phyloP scores from a whole-genome alignment of 2,888 invertebrate genomes.

The Venustoraphidia nigricollis region DNA sequence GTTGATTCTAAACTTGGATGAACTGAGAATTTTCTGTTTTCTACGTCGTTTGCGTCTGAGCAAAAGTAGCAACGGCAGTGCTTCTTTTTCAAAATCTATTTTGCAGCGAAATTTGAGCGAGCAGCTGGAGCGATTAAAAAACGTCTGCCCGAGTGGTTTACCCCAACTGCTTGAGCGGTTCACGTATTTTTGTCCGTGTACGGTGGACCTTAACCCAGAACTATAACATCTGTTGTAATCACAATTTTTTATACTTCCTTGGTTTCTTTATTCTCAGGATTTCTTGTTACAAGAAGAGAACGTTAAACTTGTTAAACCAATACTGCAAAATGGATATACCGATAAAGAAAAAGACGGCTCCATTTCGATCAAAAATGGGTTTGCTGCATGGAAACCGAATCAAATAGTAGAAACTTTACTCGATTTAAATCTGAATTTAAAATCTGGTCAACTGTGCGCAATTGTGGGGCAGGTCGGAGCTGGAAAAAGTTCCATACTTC shows the following conservation, averaged over 20 bases:
- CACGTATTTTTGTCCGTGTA: no score
- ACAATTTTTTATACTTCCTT: not conserved
- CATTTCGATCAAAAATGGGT: slow-evolving; percentile 12
- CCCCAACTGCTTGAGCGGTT: no score
- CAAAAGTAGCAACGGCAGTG: no score
- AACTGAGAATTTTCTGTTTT: no score
- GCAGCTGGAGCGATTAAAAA: no score
- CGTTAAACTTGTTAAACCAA: slow-evolving; percentile 12
- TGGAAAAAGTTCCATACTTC: slow-evolving; percentile 52
- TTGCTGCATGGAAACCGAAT: slow-evolving; percentile 21
- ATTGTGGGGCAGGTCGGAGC: slow-evolving; percentile 51
- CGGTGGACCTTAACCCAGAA: no score
- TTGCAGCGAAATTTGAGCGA: no score
- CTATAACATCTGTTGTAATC: no score
- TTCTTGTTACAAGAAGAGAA: slow-evolving; percentile 31
- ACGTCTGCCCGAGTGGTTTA: no score
- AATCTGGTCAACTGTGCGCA: slow-evolving; percentile 34
- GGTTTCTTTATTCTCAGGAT: slow-evolving; percentile 13
- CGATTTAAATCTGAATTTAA: slow-evolving; percentile 31
- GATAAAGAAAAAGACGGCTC: slow-evolving; percentile 20
- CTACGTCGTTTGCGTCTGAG: no score
- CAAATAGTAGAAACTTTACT: slow-evolving; percentile 29
- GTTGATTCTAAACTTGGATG: no score
- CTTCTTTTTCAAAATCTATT: no score
- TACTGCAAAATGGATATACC: slow-evolving; percentile 15